Evolutionary conservation across 2,888 invertebrate species (phyloP), one percentile per base, ranked within the genome.

Genomic region (Marronus borbonicus): DNA sequence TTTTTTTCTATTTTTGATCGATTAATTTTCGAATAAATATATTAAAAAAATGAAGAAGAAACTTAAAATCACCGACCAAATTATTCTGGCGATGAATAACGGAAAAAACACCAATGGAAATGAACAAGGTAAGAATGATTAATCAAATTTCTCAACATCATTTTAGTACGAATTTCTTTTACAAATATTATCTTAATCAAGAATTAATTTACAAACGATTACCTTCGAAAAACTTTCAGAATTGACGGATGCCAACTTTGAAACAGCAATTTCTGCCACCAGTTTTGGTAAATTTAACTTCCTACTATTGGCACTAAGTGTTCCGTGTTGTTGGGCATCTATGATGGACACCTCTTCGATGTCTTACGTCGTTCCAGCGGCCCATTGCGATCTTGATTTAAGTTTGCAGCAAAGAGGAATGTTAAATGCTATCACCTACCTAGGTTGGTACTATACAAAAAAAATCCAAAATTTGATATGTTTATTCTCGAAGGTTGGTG

Each of bases 261-360:
- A 95, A 83, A 90, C 90, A n/a, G 94, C 95, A 0, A 93, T 95
- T 52, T 88, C 90, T 0, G 91, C 91, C 1, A 92, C 94, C 0
- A 92, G 93, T 62, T 94, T 92, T 83, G 95, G 95, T 20, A 89
- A 90, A 81, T 95, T 94, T 89, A 94, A 96, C 87, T 84, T 92
- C 14, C 78, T 87, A 14, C 84, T 92, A 76, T 87, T 95, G 74
- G 85, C 94, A 81, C 90, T 93, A 78, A 89, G 91, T 0, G 86
- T 93, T 69, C 93, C 94, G 0, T 92, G 92, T 52, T 92, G 92
- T 84, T 93, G 93, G 90, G 91, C 93, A 8, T 91, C 92, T 8
- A 91, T 93, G 28, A 94, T 94, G 79, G 94, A 94, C 84, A 93
- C 94, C 78, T 93, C 94, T 72, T 92, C 93, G 1, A 91, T 93